Conservation (phyloP, 1,140 invertebrate genomes). For the Drosophila parabipectinata region DNA sequence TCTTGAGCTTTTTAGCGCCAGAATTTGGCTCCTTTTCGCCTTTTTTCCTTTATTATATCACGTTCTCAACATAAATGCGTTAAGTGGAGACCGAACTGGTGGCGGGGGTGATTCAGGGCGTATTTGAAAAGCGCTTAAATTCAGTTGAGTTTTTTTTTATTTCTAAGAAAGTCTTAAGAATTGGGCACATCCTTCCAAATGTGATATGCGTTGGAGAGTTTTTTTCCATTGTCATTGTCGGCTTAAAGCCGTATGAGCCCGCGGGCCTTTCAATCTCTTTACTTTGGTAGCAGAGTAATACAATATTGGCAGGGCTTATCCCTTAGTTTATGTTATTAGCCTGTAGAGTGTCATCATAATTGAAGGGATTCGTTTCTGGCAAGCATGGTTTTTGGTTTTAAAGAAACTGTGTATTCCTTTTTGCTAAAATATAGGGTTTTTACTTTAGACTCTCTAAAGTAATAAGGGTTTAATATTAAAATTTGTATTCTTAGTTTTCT, state of each 20-base stretch:
- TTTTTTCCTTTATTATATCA: constrained; percentile 78
- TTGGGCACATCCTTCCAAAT: constrained; percentile 34
- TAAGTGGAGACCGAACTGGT: constrained; percentile 62
- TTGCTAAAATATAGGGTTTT: not conserved
- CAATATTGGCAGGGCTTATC: constrained; percentile 59
- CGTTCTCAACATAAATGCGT: constrained; percentile 80
- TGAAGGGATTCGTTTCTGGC: constrained; percentile 57
- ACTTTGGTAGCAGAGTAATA: constrained; percentile 51
- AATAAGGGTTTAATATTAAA: not conserved
- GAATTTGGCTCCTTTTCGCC: constrained; percentile 39
- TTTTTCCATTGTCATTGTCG: constrained; percentile 29
- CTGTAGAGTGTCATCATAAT: constrained; percentile 71
- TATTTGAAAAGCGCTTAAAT: constrained; percentile 79
- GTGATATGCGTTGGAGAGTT: constrained; percentile 34
- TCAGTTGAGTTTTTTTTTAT: constrained; percentile 57
- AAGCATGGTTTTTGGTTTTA: not conserved
- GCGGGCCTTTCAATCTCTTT: constrained; percentile 33
- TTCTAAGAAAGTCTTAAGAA: constrained; percentile 41
- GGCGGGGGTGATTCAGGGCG: constrained; percentile 43
- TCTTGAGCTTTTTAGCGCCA: constrained; percentile 13
- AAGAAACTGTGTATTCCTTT: not conserved
- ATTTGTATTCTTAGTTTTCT: not conserved
- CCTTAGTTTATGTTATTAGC: constrained; percentile 80
- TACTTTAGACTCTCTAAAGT: too few relatives aligned
- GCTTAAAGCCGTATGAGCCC: constrained; percentile 57